Evolutionary conservation across 2,888 invertebrate species (phyloP), one percentile per base, ranked within the genome.

Genomic region (Gerris lacustris): DNA sequence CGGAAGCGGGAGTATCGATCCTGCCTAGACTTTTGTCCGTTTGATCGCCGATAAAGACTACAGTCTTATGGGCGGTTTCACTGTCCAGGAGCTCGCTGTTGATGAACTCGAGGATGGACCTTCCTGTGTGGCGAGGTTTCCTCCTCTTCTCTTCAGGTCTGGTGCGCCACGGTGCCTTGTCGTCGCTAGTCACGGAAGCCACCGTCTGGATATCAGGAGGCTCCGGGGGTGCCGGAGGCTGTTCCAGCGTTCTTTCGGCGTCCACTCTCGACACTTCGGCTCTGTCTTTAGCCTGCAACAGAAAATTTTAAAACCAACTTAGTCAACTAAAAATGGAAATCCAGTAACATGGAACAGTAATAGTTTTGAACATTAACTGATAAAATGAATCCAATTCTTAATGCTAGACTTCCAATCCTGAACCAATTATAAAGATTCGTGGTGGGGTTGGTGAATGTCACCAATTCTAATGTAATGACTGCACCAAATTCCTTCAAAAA

Each of bases 71-170:
- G 15, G 55, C 11, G 11, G 55, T 9, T 5, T 55, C 55, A 55
- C 11, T 55, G 9, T 9, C 55, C 15, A 55, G 15, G 2, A 55
- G 15, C 15, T 55, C 55, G 15, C 55, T 55, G 55, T 55, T 55
- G 9, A 55, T 55, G 15, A 55, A 55, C 55, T 55, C 55, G 4
- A 55, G 55, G 9, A 55, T 55, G 55, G 55, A 55, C 5, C 55
- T 9, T 55, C 55, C 55, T 11, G 55, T 4, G 55, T 55, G 9
- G 55, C 55, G 55, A 55, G 15, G 15, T 55, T 55, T 55, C 55
- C 15, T 55, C 15, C 55, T 55, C 55, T 55, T 55, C 55, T 55
- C 55, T 55, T 55, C 55, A 55, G 55, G 55, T 55, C 55, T 55
- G 55, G 55, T 55, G 9, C 55, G 9, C 55, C 55, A 55, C 9